Base-by-base conservation (phyloP, 2,113 vertebrate genomes). In the Melanerpes formicivorus region DNA sequence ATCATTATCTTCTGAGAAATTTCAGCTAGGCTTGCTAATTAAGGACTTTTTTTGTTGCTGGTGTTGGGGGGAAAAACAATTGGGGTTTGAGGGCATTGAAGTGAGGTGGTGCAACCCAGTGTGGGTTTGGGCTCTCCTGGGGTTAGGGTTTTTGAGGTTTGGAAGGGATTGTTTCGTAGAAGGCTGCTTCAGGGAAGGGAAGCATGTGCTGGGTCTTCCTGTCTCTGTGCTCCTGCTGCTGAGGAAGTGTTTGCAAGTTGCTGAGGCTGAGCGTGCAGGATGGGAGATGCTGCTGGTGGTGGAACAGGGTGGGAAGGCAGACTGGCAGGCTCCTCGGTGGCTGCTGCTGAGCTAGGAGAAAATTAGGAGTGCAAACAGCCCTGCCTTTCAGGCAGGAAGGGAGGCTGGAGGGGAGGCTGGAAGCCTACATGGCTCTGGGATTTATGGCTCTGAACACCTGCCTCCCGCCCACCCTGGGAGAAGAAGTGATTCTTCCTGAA, bases 161-260 rank as follows among this genome's bases (percentile, higher is more conserved):
- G 7, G 48, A 6, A 27, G 58, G 0, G n/a, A 22, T 63, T 23
- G 13, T 16, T 56, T 30, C 18, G 16, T 73, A 22, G 29, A 58
- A 30, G 15, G 11, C 27, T 73, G 21, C 32, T 63, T 9, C 27
- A 2, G 9, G 5, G 56, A 34, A n/a, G 55, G n/a, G 7, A 40
- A 15, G 18, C 11, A 3, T 11, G 59, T 34, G 58, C 67, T 8
- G 32, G 3, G 4, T 4, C 10, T 26, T 7, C 21, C 50, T 2
- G 0, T 18, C 26, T 21, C 3, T 9, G 71, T 3, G 52, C 2
- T 44, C 26, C 5, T 11, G 0, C 0, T 3, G 8, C n/a, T 1
- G 52, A 18, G 14, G 1, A 2, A 2, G 26, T 9, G 44, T 18
- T 46, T 18, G 66, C 5, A 0, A 14, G 18, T 14, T 37, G 48